Evolutionary conservation across 1,140 invertebrate species (phyloP).

Genomic region (Pseudomyrmex dendroicus): DNA sequence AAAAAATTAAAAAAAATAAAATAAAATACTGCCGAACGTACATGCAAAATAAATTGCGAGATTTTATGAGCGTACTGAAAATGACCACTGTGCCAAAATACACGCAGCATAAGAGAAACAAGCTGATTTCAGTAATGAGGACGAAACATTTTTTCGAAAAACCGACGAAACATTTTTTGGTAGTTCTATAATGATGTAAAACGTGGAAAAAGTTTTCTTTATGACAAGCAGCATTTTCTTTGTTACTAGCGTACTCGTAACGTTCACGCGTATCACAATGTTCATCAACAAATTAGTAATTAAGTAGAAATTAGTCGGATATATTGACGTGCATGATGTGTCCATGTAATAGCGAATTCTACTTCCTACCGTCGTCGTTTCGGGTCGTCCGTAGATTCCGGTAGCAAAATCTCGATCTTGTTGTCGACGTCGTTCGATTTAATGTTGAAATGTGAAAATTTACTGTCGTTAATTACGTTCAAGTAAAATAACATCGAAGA

Average conservation of each 20-base stretch:
- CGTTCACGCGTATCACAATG: constrained; percentile 24
- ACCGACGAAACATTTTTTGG: constrained; percentile 4
- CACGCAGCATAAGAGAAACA: background rate
- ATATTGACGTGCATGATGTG: constrained; percentile 37
- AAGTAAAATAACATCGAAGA: constrained; percentile 40
- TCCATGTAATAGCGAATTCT: constrained; percentile 42
- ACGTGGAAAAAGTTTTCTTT: background rate
- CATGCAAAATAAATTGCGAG: constrained; percentile 32
- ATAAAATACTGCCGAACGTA: constrained; percentile 32
- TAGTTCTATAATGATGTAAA: constrained; percentile 8
- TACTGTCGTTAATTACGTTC: constrained; percentile 34
- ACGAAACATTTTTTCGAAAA: background rate
- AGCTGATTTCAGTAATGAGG: constrained; percentile 7
- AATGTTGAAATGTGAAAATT: constrained; percentile 22
- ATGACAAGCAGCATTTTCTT: background rate
- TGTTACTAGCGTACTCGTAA: constrained; percentile 40
- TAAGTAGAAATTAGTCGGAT: constrained; percentile 46
- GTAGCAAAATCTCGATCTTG: constrained; percentile 52
- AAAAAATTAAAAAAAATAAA: background rate
- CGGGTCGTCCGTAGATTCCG: constrained; percentile 41
- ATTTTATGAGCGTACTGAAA: constrained; percentile 37
- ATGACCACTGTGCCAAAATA: constrained; percentile 42
- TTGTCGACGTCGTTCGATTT: constrained; percentile 36
- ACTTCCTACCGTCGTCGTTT: constrained; percentile 32
- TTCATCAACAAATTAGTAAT: constrained; percentile 46